A percentile compares a stretch with the other conserved stretches of the same genome.
Evolutionary conservation across 2,113 vertebrate species (phyloP).

Genomic region (Craseonycteris thonglongyai): DNA sequence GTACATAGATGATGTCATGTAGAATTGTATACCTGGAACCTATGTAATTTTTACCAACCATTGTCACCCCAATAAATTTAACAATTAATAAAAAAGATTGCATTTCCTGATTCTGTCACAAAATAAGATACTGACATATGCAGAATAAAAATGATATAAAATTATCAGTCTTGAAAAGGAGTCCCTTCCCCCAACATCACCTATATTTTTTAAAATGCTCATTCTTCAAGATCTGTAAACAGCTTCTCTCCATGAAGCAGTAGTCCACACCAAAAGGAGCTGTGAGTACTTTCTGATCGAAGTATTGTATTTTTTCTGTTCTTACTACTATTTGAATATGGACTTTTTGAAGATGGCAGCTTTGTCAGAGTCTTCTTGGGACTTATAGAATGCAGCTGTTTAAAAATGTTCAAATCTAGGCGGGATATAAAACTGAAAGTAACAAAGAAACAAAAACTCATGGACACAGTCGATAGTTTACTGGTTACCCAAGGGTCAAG

Average conservation of each 20-base stretch:
- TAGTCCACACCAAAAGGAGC: not conserved
- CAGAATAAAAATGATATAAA: not conserved
- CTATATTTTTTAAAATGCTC: not conserved
- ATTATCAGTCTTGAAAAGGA: not conserved
- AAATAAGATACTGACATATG: not conserved
- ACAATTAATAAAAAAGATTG: too few relatives aligned
- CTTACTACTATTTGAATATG: not conserved
- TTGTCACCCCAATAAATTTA: too few relatives aligned
- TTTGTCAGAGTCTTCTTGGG: not conserved
- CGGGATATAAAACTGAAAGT: too few relatives aligned
- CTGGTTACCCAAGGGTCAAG: too few relatives aligned
- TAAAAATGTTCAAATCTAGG: not conserved
- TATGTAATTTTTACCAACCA: too few relatives aligned
- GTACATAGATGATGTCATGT: too few relatives aligned
- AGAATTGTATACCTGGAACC: too few relatives aligned
- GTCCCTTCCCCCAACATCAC: not conserved
- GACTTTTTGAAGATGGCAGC: not conserved
- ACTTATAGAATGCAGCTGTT: not conserved
- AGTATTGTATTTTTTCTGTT: not conserved
- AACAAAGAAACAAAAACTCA: too few relatives aligned
- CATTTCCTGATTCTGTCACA: not conserved
- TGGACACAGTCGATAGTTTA: too few relatives aligned
- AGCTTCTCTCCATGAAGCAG: not conserved
- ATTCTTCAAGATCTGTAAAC: not conserved
- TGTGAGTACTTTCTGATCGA: not conserved